Base-by-base conservation (phyloP, 2,888 invertebrate species). In the Megaustenia siamemsis region DNA sequence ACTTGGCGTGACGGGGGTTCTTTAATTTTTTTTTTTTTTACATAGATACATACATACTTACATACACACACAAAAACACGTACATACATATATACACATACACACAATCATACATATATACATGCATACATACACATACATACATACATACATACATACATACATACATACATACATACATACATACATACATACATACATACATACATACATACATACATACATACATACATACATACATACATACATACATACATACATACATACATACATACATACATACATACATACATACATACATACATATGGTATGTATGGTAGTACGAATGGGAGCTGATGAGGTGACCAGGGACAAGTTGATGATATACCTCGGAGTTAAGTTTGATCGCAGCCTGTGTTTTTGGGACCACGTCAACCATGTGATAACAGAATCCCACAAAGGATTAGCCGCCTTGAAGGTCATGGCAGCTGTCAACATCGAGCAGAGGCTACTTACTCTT, bases 231-330 rank as follows among this genome's bases (percentile, higher is more conserved):
- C 32, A 76, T 53, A 76, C 53, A 76, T 45, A 49, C 53, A 76
- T 76, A 76, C 45, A 76, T 76, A 76, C 45, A 76, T 76, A 76
- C 45, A 76, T 76, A 76, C 45, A 76, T 76, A 76, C 45, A 76
- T 76, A 76, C 45, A 76, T 76, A 76, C 45, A 76, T 76, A 76
- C 45, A 76, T 76, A 76, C 45, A 76, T 76, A 76, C 45, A 76
- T 76, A 76, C 45, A 76, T 76, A 76, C 45, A 76, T 76, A 76
- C 45, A 76, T 76, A 76, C 45, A 76, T 76, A 76, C 45, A 53
- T 63, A 63, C 63, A 63, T 63, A 63, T 49, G 49, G 49, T 49
- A 10, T 15, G 15, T 6, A 49, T 49, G 15, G 49, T 49, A 49
- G 32, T 66, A 21, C n/a, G n/a, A n/a, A n/a, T n/a, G n/a, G n/a